Evolutionary conservation across 2,888 invertebrate species (phyloP).

Genomic region (Ochropleura plecta): DNA sequence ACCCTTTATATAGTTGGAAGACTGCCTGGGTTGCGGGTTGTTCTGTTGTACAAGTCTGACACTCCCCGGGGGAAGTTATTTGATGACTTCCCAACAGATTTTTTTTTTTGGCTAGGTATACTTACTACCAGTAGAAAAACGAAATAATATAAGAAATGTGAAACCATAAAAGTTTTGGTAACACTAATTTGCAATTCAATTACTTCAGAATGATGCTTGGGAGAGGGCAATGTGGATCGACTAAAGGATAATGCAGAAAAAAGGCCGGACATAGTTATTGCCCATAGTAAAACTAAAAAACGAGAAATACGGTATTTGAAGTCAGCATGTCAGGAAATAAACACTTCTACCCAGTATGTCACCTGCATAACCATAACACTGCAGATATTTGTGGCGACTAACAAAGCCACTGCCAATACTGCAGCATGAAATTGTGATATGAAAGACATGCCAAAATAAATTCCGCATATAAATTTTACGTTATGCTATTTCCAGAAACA

Average conservation of each 20-base stretch:
- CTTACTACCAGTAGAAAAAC: background rate
- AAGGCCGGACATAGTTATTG: too few relatives aligned
- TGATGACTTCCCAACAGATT: too few relatives aligned
- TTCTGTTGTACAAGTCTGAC: too few relatives aligned
- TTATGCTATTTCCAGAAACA: conserved; percentile 55
- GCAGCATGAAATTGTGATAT: conserved; percentile 41
- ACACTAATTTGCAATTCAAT: background rate
- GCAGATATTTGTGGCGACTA: conserved; percentile 37
- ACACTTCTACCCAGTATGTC: background rate
- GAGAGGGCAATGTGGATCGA: background rate
- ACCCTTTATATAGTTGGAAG: background rate
- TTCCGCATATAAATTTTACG: conserved; percentile 39
- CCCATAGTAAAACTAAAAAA: background rate
- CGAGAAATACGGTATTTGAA: background rate
- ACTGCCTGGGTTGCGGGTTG: background rate
- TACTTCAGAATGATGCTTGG: background rate
- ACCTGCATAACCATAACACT: conserved; percentile 17
- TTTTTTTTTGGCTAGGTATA: too few relatives aligned
- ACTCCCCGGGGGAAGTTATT: too few relatives aligned
- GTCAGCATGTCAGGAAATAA: too few relatives aligned
- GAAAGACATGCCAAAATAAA: conserved; percentile 58
- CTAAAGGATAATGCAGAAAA: background rate
- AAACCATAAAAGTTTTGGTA: background rate
- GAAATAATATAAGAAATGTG: background rate
- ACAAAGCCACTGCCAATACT: conserved; percentile 41